phyloP scores from a whole-genome alignment of 2,888 invertebrate species.

The Drosophila greeni region DNA sequence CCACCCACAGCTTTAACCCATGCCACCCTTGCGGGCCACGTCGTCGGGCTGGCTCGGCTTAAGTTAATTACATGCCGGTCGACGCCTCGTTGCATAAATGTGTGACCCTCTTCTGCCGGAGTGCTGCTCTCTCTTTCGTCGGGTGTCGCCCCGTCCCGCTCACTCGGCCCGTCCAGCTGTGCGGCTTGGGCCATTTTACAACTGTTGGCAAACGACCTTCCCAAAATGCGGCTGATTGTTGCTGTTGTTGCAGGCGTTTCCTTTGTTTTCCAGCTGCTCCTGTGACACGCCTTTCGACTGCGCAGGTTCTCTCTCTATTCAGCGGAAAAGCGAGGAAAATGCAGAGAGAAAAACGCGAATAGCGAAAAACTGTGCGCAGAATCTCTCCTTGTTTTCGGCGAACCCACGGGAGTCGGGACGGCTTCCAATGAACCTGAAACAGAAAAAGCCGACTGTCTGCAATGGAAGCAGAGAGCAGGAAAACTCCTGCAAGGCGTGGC shows the following conservation, averaged over 20 bases:
- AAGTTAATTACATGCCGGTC: slow-evolving; percentile 72
- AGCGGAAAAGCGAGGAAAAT: slow-evolving; percentile 47
- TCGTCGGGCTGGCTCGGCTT: slow-evolving; percentile 57
- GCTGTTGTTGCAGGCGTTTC: slow-evolving; percentile 33
- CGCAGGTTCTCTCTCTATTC: slow-evolving; percentile 54
- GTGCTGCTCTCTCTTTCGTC: slow-evolving; percentile 19
- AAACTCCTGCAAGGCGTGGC: slow-evolving; percentile 38
- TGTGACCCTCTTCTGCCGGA: slow-evolving; percentile 45
- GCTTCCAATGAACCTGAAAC: slow-evolving; percentile 67
- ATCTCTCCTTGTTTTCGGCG: slow-evolving; percentile 32
- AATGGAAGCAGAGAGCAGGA: slow-evolving; percentile 41
- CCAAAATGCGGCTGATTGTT: slow-evolving; percentile 55
- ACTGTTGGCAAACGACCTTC: slow-evolving; percentile 71
- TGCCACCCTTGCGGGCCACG: slow-evolving; percentile 5
- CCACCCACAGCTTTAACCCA: slow-evolving; percentile 18
- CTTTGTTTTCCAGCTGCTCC: slow-evolving; percentile 40
- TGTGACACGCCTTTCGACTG: slow-evolving; percentile 71
- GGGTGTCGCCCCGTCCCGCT: slow-evolving; percentile 10
- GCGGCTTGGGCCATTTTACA: slow-evolving; percentile 55
- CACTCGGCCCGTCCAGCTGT: slow-evolving; percentile 56
- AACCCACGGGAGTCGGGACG: slow-evolving; percentile 48
- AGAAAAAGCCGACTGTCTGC: slow-evolving; percentile 46
- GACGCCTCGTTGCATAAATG: slow-evolving; percentile 70
- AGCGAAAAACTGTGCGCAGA: slow-evolving; percentile 50
- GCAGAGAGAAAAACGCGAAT: slow-evolving; percentile 26